A percentile compares a stretch with the other conserved stretches of the same genome.
Conservation (phyloP, 2,888 invertebrate species). For the Scelioninae gen. 1 region DNA sequence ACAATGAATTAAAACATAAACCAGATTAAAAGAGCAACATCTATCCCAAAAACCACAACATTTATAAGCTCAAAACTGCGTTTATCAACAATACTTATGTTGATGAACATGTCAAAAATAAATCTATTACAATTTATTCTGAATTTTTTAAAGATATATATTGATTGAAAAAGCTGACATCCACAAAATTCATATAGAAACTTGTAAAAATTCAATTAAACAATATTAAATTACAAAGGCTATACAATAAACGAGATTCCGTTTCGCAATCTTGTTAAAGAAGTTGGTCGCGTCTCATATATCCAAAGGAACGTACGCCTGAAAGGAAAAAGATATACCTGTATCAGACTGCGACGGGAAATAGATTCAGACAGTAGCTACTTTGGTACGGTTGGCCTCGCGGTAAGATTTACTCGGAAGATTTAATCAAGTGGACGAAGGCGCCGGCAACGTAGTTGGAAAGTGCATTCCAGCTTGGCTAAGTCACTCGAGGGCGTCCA, state of each 20-base stretch:
- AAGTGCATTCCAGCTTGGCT: constrained; percentile 62
- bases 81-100: too few relatives aligned
- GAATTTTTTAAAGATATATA: too few relatives aligned
- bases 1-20: too few relatives aligned
- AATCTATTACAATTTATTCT: too few relatives aligned
- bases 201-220: constrained; percentile 45
- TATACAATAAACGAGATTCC: constrained; percentile 22
- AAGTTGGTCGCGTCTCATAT: constrained; percentile 50
- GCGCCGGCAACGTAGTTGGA: constrained; percentile 63
- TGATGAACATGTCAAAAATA: too few relatives aligned
- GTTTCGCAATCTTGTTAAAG: constrained; percentile 46
- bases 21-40: too few relatives aligned
- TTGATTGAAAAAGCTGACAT: too few relatives aligned
- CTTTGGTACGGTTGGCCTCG: constrained; percentile 56
- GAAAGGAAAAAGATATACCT: constrained; percentile 24
- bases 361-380: constrained; percentile 51
- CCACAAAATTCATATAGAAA: neutral
- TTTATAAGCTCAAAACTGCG: too few relatives aligned
- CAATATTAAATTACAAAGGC: constrained; percentile 44
- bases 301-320: constrained; percentile 36
- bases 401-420: constrained; percentile 66
- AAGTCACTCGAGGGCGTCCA: constrained; percentile 57
- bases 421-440: constrained; percentile 71
- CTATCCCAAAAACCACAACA: too few relatives aligned
- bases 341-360: constrained; percentile 34